Base-by-base conservation (phyloP, 2,888 invertebrate species). In the Tolmerus cingulatus region DNA sequence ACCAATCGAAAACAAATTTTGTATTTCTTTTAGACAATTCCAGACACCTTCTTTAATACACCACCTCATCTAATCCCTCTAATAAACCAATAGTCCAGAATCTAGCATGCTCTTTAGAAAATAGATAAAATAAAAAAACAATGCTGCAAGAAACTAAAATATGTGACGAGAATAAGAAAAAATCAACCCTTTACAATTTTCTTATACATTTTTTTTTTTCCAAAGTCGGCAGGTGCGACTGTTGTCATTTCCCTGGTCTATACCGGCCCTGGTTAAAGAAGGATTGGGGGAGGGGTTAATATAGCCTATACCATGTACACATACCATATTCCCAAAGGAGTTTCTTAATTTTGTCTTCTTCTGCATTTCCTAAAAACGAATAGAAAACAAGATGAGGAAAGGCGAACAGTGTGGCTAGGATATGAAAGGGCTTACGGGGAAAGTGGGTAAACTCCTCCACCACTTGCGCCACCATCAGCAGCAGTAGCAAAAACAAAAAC, bases 341-440 rank as follows among this genome's bases (percentile, higher is more conserved):
- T 81, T 81, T 81, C 81, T 81, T 81, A 81, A 81, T 81, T 81
- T 81, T 51, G 78, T 51, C 81, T 81, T 79, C 79, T n/a, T 81
- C 55, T 81, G 51, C 34, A 81, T 81, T 81, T 81, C 81, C 81
- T 51, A 30, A 55, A 40, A 81, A 37, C 34, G 55, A 55, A 81
- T 55, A 19, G 66, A 66, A 66, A 66, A 66, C 19, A 66, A 66
- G 27, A 66, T 66, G 27, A 19, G 66, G 66, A 66, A 66, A 27
- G 23, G 66, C 16, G 5, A 51, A n/a, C n/a, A 51, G n/a, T 51
- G 5, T n/a, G 43, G 16, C 43, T 30, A 3, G 43, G 14, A 16
- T 16, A 46, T 16, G 43, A 43, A 12, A 43, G 34, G 34, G 34
- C 0, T 51, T 51, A 1, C 1, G 19, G n/a, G 66, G 40, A 2